Evolutionary conservation across 2,113 vertebrate genomes (phyloP), one percentile per base, ranked within the genome.

Genomic region (Acrocephalus arundinaceus): DNA sequence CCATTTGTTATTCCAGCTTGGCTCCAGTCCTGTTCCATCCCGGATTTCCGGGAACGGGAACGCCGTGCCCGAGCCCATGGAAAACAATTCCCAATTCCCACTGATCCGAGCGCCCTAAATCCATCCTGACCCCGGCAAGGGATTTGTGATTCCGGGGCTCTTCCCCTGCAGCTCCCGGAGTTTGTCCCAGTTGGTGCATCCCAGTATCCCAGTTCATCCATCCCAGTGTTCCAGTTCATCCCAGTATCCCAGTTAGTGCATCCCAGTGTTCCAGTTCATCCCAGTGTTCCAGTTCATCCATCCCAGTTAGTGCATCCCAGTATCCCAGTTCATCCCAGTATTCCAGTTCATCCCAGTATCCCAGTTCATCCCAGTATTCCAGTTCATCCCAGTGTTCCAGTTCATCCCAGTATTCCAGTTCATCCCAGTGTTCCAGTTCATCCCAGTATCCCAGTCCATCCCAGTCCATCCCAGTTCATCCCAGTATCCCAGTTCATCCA

Each of bases 121-220:
- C 71, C 90, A 14, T 7, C 80, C 76, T 5, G 0, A 8, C 9
- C 33, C 86, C 49, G 4, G 0, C 41, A 12, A 4, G 16, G 52
- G 16, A 3, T 25, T 61, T 3, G 22, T 31, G 35, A 4, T 75
- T 85, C 33, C 27, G 11, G 13, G 12, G 57, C 52, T 46, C 71
- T 22, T 75, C 54, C 31, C 24, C 7, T 12, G 0, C 7, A 3
- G 37, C 28, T 11, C 39, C 1, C 4, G 13, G 43, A 83, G 19
- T 73, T 24, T 2, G 17, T 23, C 76, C 49, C 45, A 48, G 45
- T 35, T 10, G 6, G 1, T 2, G 4, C 33, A 67, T 35, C 66
- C 66, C 33, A 5, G 66, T 3, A n/a, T 52, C 48, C 35, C 48
- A 52, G 25, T 46, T 1, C 18, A 6, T 27, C 4, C 45, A 48